Percentiles rank a stretch among this genome's conserved stretches.
phyloP scores from a whole-genome alignment of 1,140 invertebrate species.

The Agrilus planipennis region DNA sequence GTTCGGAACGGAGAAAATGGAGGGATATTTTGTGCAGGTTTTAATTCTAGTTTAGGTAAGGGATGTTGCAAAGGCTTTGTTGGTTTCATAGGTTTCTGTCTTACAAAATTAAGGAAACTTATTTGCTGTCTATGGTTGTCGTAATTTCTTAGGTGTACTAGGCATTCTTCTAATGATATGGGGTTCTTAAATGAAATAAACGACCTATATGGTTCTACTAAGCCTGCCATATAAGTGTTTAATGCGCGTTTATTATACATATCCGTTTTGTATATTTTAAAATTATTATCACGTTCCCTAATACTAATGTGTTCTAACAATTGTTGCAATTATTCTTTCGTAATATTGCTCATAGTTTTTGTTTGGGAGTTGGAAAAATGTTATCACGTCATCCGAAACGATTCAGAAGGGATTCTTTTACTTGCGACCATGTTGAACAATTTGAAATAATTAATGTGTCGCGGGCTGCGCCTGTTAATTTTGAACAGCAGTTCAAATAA shows the following conservation, averaged over 20 bases:
- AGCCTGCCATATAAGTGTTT: conserved; percentile 2
- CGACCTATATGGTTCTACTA: conserved; percentile 6
- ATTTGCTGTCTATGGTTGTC: conserved; percentile 8
- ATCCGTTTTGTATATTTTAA: conserved; percentile 2
- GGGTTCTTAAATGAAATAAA: background rate
- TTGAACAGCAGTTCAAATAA: conserved; percentile 8
- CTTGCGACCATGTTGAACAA: conserved; percentile 8
- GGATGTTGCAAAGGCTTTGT: no score
- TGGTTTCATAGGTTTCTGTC: no score
- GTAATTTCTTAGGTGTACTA: conserved; percentile 4
- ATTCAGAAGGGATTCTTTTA: conserved; percentile 10
- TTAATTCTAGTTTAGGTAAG: conserved; percentile 2
- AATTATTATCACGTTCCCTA: conserved; percentile 1
- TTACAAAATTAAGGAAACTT: no score
- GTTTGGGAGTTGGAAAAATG: conserved; percentile 8
- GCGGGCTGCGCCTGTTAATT: conserved; percentile 6
- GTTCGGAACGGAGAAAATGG: no score
- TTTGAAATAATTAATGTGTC: conserved; percentile 8
- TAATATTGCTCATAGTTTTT: conserved; percentile 6
- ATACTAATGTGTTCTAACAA: conserved; percentile 5
- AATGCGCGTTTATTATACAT: conserved; percentile 5
- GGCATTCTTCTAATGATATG: conserved; percentile 5
- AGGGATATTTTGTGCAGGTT: no score
- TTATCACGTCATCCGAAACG: conserved; percentile 12
- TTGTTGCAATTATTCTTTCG: conserved; percentile 7